Evolutionary conservation across 2,888 invertebrate species (phyloP).

Genomic region (Liopterus haemorrhoidalis): DNA sequence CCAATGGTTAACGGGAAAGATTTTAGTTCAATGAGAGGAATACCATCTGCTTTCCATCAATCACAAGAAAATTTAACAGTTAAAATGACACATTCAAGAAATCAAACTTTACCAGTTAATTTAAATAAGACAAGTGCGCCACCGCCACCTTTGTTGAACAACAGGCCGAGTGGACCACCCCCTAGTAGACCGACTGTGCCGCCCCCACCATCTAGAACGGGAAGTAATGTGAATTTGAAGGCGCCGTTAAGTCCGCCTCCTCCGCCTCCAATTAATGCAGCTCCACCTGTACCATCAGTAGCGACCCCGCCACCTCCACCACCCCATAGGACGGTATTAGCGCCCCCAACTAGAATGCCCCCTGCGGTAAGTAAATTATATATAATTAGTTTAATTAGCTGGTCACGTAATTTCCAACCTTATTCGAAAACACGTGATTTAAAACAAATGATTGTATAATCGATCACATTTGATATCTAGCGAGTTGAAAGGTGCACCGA

Average conservation of each 20-base stretch:
- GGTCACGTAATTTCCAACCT: background rate
- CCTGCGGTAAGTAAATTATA: slow-evolving; percentile 36
- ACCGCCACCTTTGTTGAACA: slow-evolving; percentile 46
- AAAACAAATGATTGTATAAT: background rate
- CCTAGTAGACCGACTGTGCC: slow-evolving; percentile 54
- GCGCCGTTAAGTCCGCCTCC: slow-evolving; percentile 32
- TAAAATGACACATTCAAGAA: slow-evolving; percentile 34
- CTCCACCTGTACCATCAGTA: slow-evolving; percentile 41
- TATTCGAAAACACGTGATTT: slow-evolving; percentile 4
- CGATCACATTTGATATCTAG: no score
- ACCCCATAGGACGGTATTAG: slow-evolving; percentile 39
- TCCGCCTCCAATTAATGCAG: slow-evolving; percentile 40
- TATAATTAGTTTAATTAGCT: slow-evolving; percentile 17
- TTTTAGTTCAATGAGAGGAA: slow-evolving; percentile 44
- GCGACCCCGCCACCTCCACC: slow-evolving; percentile 34
- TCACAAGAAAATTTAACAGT: slow-evolving; percentile 49
- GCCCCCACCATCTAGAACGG: slow-evolving; percentile 44
- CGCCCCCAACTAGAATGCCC: slow-evolving; percentile 32
- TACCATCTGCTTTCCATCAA: slow-evolving; percentile 50
- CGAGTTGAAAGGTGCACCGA: no score
- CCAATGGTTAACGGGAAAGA: slow-evolving; percentile 34
- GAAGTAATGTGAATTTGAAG: slow-evolving; percentile 16
- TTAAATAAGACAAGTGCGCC: slow-evolving; percentile 42
- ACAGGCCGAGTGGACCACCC: slow-evolving; percentile 38
- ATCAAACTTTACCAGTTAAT: slow-evolving; percentile 37